A percentile compares a stretch with the other conserved stretches of the same genome.
These are phyloP conservation scores for Panagrolaimus sp. DNA, from an alignment of 1,140 invertebrate genomes.

Conservation along the genomic window DNA sequence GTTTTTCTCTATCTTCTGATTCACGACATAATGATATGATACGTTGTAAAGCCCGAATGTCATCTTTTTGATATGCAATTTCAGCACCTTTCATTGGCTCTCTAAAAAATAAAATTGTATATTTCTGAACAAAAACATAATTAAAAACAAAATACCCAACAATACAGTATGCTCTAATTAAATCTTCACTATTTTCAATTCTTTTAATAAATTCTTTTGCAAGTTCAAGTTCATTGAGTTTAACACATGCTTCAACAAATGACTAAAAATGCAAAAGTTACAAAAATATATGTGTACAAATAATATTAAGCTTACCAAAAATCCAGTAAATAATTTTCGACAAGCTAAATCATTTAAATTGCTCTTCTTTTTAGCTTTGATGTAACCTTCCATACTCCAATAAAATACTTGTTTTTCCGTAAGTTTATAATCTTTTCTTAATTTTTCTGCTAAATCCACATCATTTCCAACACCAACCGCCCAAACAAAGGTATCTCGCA, in stretches of 20 bases:
- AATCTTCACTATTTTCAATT: neutral
- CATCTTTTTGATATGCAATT: neutral
- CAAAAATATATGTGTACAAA: neutral
- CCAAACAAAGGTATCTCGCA: neutral
- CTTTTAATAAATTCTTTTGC: neutral
- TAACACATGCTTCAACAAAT: neutral
- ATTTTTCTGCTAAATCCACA: neutral
- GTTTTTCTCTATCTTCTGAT: no score
- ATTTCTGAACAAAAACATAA: neutral
- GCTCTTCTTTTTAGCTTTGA: neutral
- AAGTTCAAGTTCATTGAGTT: neutral
- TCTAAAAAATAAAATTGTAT: no score
- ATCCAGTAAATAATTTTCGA: neutral
- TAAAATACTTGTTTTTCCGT: neutral
- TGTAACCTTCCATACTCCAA: neutral
- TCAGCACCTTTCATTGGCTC: neutral
- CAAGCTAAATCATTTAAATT: slow-evolving; percentile 10
- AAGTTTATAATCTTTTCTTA: neutral
- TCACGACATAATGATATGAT: neutral
- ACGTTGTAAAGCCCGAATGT: neutral
- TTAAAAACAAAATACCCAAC: neutral
- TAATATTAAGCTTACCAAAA: neutral
- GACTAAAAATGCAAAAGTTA: neutral
- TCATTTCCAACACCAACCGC: slow-evolving; percentile 6
- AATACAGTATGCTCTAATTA: no score